Evolutionary conservation across 2,888 invertebrate genomes (phyloP).

Genomic region (Eutolmus rufibarbis): DNA sequence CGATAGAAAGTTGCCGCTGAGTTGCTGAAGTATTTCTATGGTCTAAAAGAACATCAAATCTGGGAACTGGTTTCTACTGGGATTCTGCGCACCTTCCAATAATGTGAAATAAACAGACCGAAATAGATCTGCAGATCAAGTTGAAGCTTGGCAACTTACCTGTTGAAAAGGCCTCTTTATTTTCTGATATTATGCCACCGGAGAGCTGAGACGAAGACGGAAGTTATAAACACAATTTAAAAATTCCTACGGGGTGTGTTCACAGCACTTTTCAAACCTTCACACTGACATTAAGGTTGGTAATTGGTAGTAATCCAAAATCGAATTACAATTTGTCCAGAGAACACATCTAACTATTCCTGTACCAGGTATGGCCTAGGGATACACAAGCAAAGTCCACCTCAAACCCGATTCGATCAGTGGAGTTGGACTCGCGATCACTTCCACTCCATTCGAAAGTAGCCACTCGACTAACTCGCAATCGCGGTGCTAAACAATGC

Average conservation of each 20-base stretch:
- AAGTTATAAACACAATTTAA: not conserved
- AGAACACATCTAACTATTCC: not conserved
- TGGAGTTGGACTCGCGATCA: not conserved
- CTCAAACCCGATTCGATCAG: not conserved
- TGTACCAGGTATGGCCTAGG: not conserved
- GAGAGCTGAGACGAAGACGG: not conserved
- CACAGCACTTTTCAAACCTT: not conserved
- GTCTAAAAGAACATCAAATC: not conserved
- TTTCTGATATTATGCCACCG: not conserved
- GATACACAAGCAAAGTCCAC: not conserved
- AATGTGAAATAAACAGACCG: not conserved
- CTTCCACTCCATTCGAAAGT: conserved; percentile 1
- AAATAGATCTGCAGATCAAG: not conserved
- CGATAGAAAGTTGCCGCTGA: conserved; percentile 25
- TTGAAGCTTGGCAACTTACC: not conserved
- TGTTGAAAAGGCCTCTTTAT: not conserved
- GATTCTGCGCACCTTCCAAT: not conserved
- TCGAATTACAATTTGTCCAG: not conserved
- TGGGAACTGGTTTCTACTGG: conserved; percentile 1
- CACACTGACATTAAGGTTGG: not conserved
- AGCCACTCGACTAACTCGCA: conserved; percentile 19
- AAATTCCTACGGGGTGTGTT: not conserved
- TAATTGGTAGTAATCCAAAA: not conserved
- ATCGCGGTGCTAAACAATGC: not conserved
- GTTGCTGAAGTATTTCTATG: not conserved